phyloP scores from a whole-genome alignment of 35 echinoderm and acorn worm species.

The Lytechinus pictus region DNA sequence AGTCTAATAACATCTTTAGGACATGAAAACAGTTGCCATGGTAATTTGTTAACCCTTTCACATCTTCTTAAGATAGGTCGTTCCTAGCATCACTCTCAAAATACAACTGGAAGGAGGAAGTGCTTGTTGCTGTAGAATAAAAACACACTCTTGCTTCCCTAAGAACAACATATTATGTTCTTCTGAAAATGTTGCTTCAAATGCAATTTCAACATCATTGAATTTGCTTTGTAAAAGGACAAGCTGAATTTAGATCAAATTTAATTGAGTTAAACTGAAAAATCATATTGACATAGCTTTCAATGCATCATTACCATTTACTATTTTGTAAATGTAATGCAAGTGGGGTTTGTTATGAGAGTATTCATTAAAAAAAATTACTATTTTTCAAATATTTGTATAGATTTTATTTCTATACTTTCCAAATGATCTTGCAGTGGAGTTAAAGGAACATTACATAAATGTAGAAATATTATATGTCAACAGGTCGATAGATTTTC shows the following conservation, averaged over 20 bases:
- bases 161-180: neutral
- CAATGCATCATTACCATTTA: too few species aligned
- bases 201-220: neutral
- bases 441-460: too few species aligned
- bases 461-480: too few species aligned
- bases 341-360: too few species aligned
- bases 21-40: neutral
- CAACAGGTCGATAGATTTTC: too few species aligned
- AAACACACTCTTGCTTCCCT: neutral
- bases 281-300: too few species aligned
- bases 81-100: neutral
- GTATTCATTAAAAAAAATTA: too few species aligned
- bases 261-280: too few species aligned
- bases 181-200: neutral
- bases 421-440: too few species aligned
- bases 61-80: neutral
- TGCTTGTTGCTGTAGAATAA: neutral
- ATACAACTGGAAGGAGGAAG: neutral
- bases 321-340: too few species aligned
- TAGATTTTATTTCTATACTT: too few species aligned
- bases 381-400: too few species aligned
- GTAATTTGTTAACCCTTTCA: neutral
- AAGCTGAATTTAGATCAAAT: neutral
- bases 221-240: neutral
- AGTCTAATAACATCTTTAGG: slow-evolving; percentile 1